These are phyloP conservation scores for Eurytoma adleriae DNA, from an alignment of 2,888 invertebrate genomes.

Conservation along the genomic window DNA sequence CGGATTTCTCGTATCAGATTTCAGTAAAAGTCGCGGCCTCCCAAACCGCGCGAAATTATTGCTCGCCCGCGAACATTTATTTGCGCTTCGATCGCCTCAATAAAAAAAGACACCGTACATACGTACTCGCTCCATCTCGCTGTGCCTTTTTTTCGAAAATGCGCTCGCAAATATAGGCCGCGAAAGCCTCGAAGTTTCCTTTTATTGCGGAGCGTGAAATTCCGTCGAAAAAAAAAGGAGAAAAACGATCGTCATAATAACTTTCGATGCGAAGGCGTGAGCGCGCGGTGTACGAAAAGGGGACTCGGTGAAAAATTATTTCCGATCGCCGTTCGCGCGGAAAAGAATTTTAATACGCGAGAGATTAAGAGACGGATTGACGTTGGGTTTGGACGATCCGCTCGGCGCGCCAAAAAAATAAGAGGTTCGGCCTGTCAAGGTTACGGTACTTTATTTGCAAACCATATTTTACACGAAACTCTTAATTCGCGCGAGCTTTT, in stretches of 20 bases:
- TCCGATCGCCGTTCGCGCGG: slow-evolving; percentile 10
- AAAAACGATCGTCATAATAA: background rate
- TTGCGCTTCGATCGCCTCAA: background rate
- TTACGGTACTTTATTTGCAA: slow-evolving; percentile 32
- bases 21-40: slow-evolving; percentile 2
- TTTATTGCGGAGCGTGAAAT: slow-evolving; percentile 5
- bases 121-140: background rate
- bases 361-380: slow-evolving; percentile 14
- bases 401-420: background rate
- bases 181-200: background rate
- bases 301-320: background rate
- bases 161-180: background rate
- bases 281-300: background rate
- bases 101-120: background rate
- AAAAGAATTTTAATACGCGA: slow-evolving; percentile 10
- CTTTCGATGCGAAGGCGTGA: background rate
- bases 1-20: slow-evolving; percentile 16
- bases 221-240: background rate
- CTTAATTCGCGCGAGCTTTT: no score
- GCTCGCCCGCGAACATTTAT: background rate
- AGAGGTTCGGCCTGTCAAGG: background rate
- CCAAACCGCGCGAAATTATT: background rate
- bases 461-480: background rate
- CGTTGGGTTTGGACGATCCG: slow-evolving; percentile 22
- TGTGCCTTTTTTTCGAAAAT: background rate